Percentiles rank a stretch among this genome's conserved stretches.
Conservation (phyloP, 2,113 vertebrate genomes). For the Rissa tridactyla region DNA sequence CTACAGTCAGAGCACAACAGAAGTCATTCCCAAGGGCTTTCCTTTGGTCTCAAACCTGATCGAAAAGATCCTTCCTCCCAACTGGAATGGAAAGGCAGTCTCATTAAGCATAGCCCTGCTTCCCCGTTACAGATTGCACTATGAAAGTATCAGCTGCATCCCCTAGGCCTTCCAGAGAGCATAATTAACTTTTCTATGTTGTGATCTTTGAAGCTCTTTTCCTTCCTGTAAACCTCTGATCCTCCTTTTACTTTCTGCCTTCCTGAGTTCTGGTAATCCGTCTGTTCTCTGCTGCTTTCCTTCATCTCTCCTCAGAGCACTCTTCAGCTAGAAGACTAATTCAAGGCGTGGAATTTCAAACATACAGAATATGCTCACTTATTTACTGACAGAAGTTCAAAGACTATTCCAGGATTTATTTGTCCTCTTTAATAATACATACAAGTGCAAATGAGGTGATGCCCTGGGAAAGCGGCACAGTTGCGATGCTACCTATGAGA, state of each 20-base stretch:
- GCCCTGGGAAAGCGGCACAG: not conserved
- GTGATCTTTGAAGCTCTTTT: not conserved
- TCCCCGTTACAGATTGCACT: not conserved
- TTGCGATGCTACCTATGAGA: not conserved
- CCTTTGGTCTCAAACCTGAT: not conserved
- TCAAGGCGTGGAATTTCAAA: not conserved
- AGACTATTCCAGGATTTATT: not conserved
- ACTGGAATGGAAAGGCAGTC: not conserved
- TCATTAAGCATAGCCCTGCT: not conserved
- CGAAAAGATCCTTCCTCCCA: not conserved
- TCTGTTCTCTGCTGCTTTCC: not conserved
- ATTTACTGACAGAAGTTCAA: not conserved
- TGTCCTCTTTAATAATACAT: not conserved
- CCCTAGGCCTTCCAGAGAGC: not conserved
- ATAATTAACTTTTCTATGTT: not conserved
- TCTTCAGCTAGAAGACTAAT: not conserved
- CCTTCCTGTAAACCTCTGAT: not conserved
- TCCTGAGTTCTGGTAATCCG: not conserved
- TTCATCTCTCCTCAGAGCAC: not conserved
- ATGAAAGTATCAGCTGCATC: not conserved
- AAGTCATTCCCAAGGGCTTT: not conserved
- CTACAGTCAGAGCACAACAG: not conserved
- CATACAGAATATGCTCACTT: not conserved
- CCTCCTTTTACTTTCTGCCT: not conserved
- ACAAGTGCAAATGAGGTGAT: accelerated